A percentile compares a stretch with the other conserved stretches of the same genome.
Evolutionary conservation across 2,888 invertebrate species (phyloP).

Genomic region (Mythimna pallens): DNA sequence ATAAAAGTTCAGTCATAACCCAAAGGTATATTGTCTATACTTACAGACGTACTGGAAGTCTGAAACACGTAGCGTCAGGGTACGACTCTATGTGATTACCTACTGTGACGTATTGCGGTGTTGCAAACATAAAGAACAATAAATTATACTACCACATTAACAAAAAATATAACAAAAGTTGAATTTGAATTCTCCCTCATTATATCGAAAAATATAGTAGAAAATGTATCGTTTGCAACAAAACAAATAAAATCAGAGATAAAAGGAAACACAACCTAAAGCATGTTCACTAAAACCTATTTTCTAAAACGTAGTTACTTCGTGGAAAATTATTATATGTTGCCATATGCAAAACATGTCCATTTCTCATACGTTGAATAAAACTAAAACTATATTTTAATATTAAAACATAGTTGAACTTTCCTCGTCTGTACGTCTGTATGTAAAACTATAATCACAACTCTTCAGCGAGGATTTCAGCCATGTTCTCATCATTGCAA

Average conservation of each 20-base stretch:
- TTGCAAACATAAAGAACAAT: neutral
- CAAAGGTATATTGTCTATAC: neutral
- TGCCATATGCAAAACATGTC: neutral
- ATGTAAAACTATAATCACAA: slow-evolving; percentile 58
- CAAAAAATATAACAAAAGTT: neutral
- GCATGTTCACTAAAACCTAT: neutral
- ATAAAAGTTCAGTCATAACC: slow-evolving; percentile 11
- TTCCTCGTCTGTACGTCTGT: neutral
- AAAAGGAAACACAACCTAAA: neutral
- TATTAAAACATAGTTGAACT: slow-evolving; percentile 6
- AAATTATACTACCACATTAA: neutral
- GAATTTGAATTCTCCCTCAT: neutral
- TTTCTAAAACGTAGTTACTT: neutral
- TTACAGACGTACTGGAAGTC: neutral
- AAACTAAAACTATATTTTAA: neutral
- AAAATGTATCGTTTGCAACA: neutral
- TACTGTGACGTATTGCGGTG: neutral
- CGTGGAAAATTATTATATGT: neutral
- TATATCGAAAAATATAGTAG: neutral
- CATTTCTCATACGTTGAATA: neutral
- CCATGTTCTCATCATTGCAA: slow-evolving; percentile 52
- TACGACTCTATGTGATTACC: slow-evolving; percentile 9
- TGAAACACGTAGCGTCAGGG: neutral
- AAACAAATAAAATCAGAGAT: neutral
- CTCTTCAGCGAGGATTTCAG: slow-evolving; percentile 48